phyloP scores from a whole-genome alignment of 2,113 vertebrate genomes.

The Gymnobelideus leadbeateri region DNA sequence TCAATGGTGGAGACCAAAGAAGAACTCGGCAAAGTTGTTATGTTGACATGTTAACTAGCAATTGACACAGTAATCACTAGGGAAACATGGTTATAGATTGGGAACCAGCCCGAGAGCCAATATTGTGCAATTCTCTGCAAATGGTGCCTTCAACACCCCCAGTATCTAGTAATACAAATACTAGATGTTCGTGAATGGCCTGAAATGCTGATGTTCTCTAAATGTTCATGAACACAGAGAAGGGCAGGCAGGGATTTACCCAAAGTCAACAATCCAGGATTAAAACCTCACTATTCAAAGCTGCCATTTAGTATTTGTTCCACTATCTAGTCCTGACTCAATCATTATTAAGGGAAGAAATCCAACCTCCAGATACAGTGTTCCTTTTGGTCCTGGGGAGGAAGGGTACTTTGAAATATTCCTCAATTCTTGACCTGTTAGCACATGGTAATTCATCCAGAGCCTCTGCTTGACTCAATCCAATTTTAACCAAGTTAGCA shows the following conservation, averaged over 20 bases:
- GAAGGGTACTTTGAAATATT: not conserved
- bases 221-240: not conserved
- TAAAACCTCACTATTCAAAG: not conserved
- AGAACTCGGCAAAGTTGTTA: not conserved
- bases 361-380: not conserved
- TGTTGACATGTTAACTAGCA: not conserved
- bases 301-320: not conserved
- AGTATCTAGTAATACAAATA: not conserved
- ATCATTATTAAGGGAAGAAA: not conserved
- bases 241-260: not conserved
- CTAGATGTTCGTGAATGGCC: not conserved
- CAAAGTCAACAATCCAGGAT: not conserved
- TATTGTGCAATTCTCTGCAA: not conserved
- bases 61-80: not conserved
- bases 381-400: not conserved
- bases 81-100: not conserved
- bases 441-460: not conserved
- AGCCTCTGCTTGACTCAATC: not conserved
- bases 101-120: not conserved
- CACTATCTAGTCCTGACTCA: not conserved
- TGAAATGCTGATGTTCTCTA: not conserved
- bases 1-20: not conserved
- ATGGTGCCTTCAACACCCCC: not conserved
- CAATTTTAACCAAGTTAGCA: not conserved
- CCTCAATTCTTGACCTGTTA: not conserved